Base-by-base conservation (phyloP, 2,888 invertebrate genomes). In the Hirtodrosophila confusa region DNA sequence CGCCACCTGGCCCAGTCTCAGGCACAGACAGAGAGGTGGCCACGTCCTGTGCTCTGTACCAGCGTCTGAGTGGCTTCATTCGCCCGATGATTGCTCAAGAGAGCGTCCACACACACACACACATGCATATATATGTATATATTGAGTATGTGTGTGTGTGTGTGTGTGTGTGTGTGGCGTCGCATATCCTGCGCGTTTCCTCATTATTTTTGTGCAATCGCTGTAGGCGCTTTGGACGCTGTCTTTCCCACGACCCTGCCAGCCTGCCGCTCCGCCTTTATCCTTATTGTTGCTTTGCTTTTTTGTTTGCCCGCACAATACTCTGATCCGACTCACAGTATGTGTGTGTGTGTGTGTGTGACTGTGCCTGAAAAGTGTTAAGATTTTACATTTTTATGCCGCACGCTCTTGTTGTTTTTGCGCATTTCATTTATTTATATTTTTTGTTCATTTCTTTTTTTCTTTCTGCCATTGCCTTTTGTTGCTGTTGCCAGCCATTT, bases 131-230 rank as follows among this genome's bases (percentile, higher is more conserved):
- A 33, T 12, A 39, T n/a, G 8, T 11, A 45, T 17, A 33, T 11
- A 27, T n/a, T n/a, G n/a, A n/a, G n/a, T n/a, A n/a, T n/a, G n/a
- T 43, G 35, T 31, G 17, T 24, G n/a, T 7, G 12, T 12, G 23
- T 27, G 7, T 37, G 17, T 51, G 33, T 49, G 44, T 41, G 31
- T 56, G 35, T 49, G 31, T 67, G 75, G 55, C 71, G 62, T 71
- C 76, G 79, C 75, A 75, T 73, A 83, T 84, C 74, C 78, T 83
- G 86, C 66, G 74, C 76, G 71, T 75, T 83, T 88, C 75, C 83
- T 86, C 88, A 86, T 86, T 86, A 86, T 86, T 86, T 86, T 83
- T 88, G 86, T 86, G 86, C 86, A 86, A 80, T 88, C 80, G 86
- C 88, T 86, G 69, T 61, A 72, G 83, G 85, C 80, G 73, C 75